Evolutionary conservation across 2,888 invertebrate species (phyloP).

Genomic region (Timema podura): DNA sequence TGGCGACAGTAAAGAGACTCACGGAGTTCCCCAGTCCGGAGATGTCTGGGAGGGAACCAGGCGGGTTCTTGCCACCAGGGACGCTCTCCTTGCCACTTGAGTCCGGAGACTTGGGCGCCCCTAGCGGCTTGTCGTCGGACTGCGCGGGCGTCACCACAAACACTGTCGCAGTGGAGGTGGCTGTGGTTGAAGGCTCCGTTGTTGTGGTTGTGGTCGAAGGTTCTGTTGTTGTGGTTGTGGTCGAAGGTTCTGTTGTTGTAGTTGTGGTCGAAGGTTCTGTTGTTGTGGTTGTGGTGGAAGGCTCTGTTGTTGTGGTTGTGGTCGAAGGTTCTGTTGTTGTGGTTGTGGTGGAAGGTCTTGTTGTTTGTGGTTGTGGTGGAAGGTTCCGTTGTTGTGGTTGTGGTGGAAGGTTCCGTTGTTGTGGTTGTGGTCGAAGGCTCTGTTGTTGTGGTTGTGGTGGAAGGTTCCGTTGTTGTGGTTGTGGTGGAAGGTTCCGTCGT

Average conservation of each 20-base stretch:
- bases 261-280: constrained; percentile 24
- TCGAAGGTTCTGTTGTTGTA: constrained; percentile 27
- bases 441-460: constrained; percentile 29
- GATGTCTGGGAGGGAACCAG: no score
- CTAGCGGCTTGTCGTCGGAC: no score
- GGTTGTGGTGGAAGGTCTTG: constrained; percentile 33
- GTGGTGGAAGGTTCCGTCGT: constrained; percentile 10
- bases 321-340: constrained; percentile 37
- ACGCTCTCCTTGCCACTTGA: no score
- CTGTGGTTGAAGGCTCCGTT: constrained; percentile 27
- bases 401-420: constrained; percentile 23
- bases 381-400: constrained; percentile 16
- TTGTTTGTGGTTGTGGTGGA: no score
- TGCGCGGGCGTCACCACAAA: no score
- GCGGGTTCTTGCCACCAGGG: no score
- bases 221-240: constrained; percentile 28
- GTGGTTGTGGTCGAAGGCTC: constrained; percentile 25
- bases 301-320: constrained; percentile 21
- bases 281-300: constrained; percentile 25
- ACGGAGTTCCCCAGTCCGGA: no score
- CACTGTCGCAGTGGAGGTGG: constrained; percentile 23
- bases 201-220: constrained; percentile 28
- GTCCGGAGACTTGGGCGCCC: no score
- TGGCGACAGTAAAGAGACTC: no score
- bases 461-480: constrained; percentile 27